Evolutionary conservation across 2,888 invertebrate species (phyloP).

Genomic region (Pedicia rivosa): DNA sequence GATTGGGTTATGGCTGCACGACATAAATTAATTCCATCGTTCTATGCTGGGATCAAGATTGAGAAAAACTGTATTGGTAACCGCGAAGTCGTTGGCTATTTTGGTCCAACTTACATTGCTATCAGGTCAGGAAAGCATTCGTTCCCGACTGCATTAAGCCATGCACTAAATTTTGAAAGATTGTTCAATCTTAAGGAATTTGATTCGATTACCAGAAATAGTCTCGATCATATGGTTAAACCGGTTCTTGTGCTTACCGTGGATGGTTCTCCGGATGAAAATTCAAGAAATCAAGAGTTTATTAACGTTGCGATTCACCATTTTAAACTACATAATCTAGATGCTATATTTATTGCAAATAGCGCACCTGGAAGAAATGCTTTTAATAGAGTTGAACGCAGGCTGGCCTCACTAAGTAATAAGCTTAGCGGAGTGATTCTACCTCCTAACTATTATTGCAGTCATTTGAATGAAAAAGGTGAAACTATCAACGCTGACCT

Average conservation of each 20-base stretch:
- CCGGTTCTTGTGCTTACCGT: conserved; percentile 1
- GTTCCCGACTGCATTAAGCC: neutral
- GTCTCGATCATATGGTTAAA: neutral
- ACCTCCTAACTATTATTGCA: conserved; percentile 19
- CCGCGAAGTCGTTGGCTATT: neutral
- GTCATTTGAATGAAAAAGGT: conserved; percentile 17
- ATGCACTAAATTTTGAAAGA: conserved; percentile 1
- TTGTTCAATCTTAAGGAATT: conserved; percentile 1
- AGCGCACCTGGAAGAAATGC: conserved; percentile 23
- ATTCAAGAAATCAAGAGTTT: conserved; percentile 10
- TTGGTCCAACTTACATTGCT: conserved; percentile 10
- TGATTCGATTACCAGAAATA: neutral
- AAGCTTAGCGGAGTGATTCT: conserved; percentile 20
- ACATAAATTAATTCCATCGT: conserved; percentile 11
- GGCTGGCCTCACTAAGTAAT: conserved; percentile 22
- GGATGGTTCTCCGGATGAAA: neutral
- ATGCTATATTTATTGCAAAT: conserved; percentile 16
- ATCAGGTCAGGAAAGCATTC: conserved; percentile 16
- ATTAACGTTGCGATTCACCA: conserved; percentile 14
- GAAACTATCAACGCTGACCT: conserved; percentile 19
- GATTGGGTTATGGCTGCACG: conserved; percentile 10
- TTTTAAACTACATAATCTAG: conserved; percentile 15
- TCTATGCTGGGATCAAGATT: conserved; percentile 11
- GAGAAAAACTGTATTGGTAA: neutral
- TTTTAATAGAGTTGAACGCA: conserved; percentile 21